These are phyloP conservation scores for Platycheirus albimanus DNA, from an alignment of 2,888 invertebrate species.

Conservation along the genomic window DNA sequence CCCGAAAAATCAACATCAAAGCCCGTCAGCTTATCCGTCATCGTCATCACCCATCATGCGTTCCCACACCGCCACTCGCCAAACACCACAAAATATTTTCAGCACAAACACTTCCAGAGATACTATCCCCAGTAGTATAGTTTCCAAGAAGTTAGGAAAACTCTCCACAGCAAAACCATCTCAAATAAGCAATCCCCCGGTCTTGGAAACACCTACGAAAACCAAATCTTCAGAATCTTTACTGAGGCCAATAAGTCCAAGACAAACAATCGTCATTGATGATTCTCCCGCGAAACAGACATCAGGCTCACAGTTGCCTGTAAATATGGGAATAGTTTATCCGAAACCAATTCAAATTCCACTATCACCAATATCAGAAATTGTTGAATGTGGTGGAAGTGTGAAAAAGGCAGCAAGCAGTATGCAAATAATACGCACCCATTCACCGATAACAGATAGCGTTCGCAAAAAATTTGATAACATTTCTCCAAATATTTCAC, in stretches of 20 bases:
- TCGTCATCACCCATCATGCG: conserved; percentile 19
- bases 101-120: conserved; percentile 32
- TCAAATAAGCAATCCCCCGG: not conserved
- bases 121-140: conserved; percentile 34
- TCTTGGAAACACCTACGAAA: not conserved
- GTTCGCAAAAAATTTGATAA: conserved; percentile 79
- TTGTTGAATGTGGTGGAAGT: conserved; percentile 27
- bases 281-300: conserved; percentile 33
- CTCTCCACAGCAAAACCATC: not conserved
- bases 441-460: conserved; percentile 78
- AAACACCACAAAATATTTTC: conserved; percentile 38
- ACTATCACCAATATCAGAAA: conserved; percentile 35
- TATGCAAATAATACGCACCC: conserved; percentile 80
- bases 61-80: conserved; percentile 34
- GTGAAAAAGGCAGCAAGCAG: conserved; percentile 75
- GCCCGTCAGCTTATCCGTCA: conserved; percentile 19
- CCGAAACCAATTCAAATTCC: conserved; percentile 61
- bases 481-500: conserved; percentile 79
- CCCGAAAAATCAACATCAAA: conserved; percentile 40
- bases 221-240: conserved; percentile 30
- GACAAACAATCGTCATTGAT: conserved; percentile 21
- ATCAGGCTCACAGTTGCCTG: conserved; percentile 36
- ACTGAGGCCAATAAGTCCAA: conserved; percentile 41
- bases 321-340: conserved; percentile 76
- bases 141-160: conserved; percentile 41